phyloP scores from a whole-genome alignment of 2,113 vertebrate species.

The Narcine bancroftii region DNA sequence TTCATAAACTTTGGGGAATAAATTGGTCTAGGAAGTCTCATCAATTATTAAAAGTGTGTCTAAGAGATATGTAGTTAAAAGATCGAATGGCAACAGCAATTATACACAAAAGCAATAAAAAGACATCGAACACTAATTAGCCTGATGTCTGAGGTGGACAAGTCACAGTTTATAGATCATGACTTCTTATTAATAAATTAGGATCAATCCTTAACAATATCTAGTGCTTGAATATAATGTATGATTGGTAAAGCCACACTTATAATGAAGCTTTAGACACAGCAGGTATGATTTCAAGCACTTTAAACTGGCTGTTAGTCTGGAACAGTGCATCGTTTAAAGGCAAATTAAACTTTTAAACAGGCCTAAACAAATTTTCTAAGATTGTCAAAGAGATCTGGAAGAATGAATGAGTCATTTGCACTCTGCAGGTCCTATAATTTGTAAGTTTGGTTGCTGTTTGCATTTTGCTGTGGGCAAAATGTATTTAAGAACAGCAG shows the following conservation, averaged over 20 bases:
- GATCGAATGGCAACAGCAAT: constrained; percentile 10
- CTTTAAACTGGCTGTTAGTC: not conserved
- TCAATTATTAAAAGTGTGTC: constrained; percentile 29
- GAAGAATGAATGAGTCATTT: not conserved
- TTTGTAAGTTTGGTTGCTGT: not conserved
- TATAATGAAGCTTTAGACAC: not conserved
- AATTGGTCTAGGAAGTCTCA: constrained; percentile 8
- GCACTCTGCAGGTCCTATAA: not conserved
- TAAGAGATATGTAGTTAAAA: constrained; percentile 20
- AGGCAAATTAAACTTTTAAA: not conserved
- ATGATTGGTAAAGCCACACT: not conserved
- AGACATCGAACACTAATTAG: constrained; percentile 2
- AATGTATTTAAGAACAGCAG: not conserved
- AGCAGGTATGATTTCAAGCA: not conserved
- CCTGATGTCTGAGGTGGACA: not conserved
- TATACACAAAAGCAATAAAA: constrained; percentile 32
- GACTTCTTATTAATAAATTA: not conserved
- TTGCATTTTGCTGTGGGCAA: too few relatives aligned
- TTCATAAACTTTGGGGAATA: constrained; percentile 29
- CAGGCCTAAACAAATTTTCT: not conserved
- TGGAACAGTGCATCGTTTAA: not conserved
- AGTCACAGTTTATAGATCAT: constrained; percentile 8
- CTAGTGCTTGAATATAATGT: not conserved
- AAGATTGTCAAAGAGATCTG: not conserved
- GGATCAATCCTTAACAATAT: not conserved